phyloP scores from a whole-genome alignment of 1,140 invertebrate genomes.

The Palaemon carinicauda region DNA sequence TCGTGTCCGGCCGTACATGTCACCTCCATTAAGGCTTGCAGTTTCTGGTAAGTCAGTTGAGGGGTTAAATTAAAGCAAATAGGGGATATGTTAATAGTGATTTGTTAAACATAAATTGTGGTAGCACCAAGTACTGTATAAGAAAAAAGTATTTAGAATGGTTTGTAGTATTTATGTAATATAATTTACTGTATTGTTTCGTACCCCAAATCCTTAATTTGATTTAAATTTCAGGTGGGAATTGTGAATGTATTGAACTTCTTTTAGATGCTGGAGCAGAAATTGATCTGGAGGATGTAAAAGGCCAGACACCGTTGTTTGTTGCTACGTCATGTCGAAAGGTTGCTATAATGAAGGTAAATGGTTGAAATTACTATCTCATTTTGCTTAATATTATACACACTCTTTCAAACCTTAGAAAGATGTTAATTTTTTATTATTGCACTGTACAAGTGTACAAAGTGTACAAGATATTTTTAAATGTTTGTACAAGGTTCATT shows the following conservation, averaged over 20 bases:
- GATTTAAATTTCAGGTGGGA: slow-evolving; percentile 58
- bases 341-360: slow-evolving; percentile 51
- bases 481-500: too few species aligned
- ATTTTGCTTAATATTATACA: too few species aligned
- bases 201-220: neutral
- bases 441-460: too few species aligned
- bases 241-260: slow-evolving; percentile 57
- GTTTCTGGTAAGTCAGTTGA: slow-evolving; percentile 58
- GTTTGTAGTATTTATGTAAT: too few species aligned
- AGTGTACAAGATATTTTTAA: too few species aligned
- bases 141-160: too few species aligned
- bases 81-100: neutral
- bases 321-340: slow-evolving; percentile 59
- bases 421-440: too few species aligned
- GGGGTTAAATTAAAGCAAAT: too few species aligned
- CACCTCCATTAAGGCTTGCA: slow-evolving; percentile 60
- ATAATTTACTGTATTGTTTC: too few species aligned
- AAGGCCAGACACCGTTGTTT: slow-evolving; percentile 63
- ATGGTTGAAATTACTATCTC: neutral
- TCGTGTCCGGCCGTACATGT: slow-evolving; percentile 52
- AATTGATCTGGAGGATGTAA: slow-evolving; percentile 62
- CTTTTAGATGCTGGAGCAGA: slow-evolving; percentile 60
- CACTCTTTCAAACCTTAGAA: too few species aligned
- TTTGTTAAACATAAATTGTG: neutral
- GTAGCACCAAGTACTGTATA: too few species aligned